Evolutionary conservation across 2,113 vertebrate species (phyloP), one percentile per base, ranked within the genome.

Genomic region (Diphyllodes magnificus): DNA sequence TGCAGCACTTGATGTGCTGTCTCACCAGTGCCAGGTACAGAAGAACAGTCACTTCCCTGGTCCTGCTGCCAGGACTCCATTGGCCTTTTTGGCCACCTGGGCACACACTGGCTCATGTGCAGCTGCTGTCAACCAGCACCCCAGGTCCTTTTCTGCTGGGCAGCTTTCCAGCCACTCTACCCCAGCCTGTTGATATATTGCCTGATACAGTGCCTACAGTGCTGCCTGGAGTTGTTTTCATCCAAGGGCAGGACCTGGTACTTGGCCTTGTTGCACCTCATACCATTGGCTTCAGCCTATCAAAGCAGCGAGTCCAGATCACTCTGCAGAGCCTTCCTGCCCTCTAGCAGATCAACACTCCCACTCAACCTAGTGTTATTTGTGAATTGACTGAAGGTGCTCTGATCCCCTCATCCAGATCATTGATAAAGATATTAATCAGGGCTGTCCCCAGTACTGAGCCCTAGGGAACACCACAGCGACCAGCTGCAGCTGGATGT

Each of bases 251-350:
- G n/a, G 31, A 82, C 7, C 5, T 1, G 1, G 5, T 24, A 71
- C 35, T 33, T 13, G 4, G 13, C 23, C 25, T 63, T 30, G 3
- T 4, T 77, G 39, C 72, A n/a, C 5, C 15, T 47, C n/a, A 37
- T 5, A 57, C 9, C 12, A 4, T 0, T 39, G 37, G 30, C 24
- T 13, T 35, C 2, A 4, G 21, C 22, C n/a, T 18, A 37, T 6
- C 0, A 3, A 63, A 27, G 10, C n/a, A 86, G 33, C 12, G 12
- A 23, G 28, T 12, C 22, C 60, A 79, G 44, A 15, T 15, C 13
- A 5, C 13, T 24, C n/a, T 20, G 17, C 3, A 72, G n/a, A 31
- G 23, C 42, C 25, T 23, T 24, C 39, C 42, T 15, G n/a, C 2
- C 6, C 23, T 59, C 30, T 5, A 33, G 25, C 11, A 53, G 18